Evolutionary conservation across 2,113 vertebrate genomes (phyloP), one percentile per base, ranked within the genome.

Genomic region (Brienomyrus longianalis): DNA sequence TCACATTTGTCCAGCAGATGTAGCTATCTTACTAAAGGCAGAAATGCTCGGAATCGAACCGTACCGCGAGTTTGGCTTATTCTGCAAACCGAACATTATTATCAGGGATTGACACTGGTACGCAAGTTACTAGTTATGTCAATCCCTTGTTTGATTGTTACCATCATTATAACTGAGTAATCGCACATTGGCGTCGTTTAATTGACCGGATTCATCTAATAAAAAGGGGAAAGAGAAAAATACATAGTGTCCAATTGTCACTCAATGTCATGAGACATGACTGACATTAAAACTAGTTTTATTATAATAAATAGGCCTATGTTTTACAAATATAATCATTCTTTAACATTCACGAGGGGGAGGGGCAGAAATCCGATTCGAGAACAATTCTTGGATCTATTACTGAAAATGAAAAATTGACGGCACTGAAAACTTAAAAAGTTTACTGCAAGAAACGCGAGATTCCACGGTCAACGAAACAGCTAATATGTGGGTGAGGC

Each of bases 161-260:
- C 10, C 47, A n/a, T 48, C 83, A 86, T 86, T 27, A 51, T 51
- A 50, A 50, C 5, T 13, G 43, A 85, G 21, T 27, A 85, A 85
- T 3, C 23, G 48, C 83, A 86, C 83, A 51, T 86, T n/a, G n/a
- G 21, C 8, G 3, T 48, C 15, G 7, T 85, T 50, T 86, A 15
- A 86, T 17, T 86, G 51, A 13, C 83, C 47, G 21, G 48, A 27
- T 86, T 48, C 21, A 86, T 27, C 83, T 15, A 50, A 15, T 23
- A 51, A 86, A 86, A 86, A 15, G 48, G 83, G 83, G n/a, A 86
- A 50, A 27, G 83, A 86, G 51, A 86, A 86, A 17, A 86, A 86
- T 17, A 51, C 27, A 27, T 48, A 27, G 23, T 19, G 23, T 7
- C 45, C 45, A 77, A 31, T 35, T 77, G 31, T 15, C 9, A 48